These are phyloP conservation scores for Eilema griseolum DNA, from an alignment of 2,888 invertebrate species.

Conservation along the genomic window DNA sequence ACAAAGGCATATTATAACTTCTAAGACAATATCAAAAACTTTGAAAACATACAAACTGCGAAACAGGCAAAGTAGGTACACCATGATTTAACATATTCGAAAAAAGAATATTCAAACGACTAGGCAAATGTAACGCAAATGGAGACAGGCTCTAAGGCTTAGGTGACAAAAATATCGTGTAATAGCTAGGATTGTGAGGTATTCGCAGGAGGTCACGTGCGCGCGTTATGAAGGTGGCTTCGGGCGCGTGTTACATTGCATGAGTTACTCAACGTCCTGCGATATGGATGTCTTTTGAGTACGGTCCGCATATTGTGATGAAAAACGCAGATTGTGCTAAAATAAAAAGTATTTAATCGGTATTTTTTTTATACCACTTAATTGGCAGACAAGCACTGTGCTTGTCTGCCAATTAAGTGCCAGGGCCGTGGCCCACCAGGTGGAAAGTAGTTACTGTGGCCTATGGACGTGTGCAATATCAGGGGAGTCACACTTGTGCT, in stretches of 20 bases:
- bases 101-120: constrained; percentile 33
- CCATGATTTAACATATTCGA: constrained; percentile 35
- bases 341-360: neutral
- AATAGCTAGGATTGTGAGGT: constrained; percentile 41
- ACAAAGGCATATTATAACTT: no score
- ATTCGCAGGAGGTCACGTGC: constrained; percentile 55
- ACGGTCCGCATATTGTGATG: constrained; percentile 23
- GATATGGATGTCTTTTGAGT: constrained; percentile 47
- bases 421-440: no score
- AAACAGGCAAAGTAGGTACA: constrained; percentile 21
- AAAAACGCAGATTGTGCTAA: constrained; percentile 3
- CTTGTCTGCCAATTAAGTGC: no score
- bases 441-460: no score
- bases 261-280: constrained; percentile 57
- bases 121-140: constrained; percentile 42
- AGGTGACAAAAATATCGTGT: constrained; percentile 53
- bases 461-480: no score
- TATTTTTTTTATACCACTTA: no score
- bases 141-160: constrained; percentile 39
- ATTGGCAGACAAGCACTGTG: no score
- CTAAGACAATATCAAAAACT: no score
- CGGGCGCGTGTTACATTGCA: constrained; percentile 49
- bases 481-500: no score
- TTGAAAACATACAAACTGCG: neutral
- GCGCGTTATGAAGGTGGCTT: constrained; percentile 55